Base-by-base conservation (phyloP, 2,888 invertebrate genomes). In the Falcaria lacertinaria region DNA sequence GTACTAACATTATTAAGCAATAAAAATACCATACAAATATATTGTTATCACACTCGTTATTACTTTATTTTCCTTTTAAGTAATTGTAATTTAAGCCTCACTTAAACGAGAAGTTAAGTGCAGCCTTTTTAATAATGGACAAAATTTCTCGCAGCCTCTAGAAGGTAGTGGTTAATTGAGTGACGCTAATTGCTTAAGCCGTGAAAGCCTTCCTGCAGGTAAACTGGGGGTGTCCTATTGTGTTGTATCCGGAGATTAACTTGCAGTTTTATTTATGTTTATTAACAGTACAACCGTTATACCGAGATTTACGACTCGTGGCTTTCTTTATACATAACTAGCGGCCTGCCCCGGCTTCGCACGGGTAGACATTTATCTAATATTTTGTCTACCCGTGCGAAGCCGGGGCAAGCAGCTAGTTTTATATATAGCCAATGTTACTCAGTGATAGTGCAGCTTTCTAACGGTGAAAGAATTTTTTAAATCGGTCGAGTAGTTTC, bases 81-180 rank as follows among this genome's bases (percentile, higher is more conserved):
- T n/a, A n/a, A n/a, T 11, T 28, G 50, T 65, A 64, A 64, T 68
- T 63, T 60, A 59, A 57, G 57, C 50, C 47, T 50, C 52, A 55
- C 62, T 60, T 48, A 52, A 63, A 53, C 48, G 60, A 58, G 54
- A 60, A 72, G 69, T 78, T 80, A 78, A 86, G 87, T 85, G 87
- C 85, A 81, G 78, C 83, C 84, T 83, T 81, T 85, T 89, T 84
- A 87, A 87, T 86, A 77, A 87, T 88, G 86, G 85, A 86, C 81
- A 75, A 82, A 84, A 86, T 80, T 82, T 83, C 82, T 78, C 75
- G 71, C 64, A 65, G 61, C 71, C 64, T 52, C 53, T 14, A 57
- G 57, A 50, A 64, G 73, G 69, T 81, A 80, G 82, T 80, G 85
- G 70, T 80, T 89, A 87, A 88, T 84, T 89, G 89, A 86, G 83